A percentile compares a stretch with the other conserved stretches of the same genome.
These are phyloP conservation scores for Cyclophora albipunctata DNA, from an alignment of 2,888 invertebrate species.

Conservation along the genomic window DNA sequence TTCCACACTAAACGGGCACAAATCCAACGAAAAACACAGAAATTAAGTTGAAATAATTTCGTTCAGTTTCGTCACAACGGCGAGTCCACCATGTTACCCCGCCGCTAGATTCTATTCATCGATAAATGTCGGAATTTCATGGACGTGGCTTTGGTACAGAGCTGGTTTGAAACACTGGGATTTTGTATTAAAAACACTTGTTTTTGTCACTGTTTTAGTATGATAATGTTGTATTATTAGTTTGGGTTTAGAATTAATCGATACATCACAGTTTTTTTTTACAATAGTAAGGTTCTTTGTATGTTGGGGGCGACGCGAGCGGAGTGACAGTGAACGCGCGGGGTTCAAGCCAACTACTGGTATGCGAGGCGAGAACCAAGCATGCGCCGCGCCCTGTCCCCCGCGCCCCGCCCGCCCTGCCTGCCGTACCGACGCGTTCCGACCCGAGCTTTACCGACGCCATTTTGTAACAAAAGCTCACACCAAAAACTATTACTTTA, in stretches of 20 bases:
- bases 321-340: slow-evolving; percentile 49
- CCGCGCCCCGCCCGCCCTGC: slow-evolving; percentile 17
- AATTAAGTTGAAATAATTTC: slow-evolving; percentile 23
- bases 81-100: slow-evolving; percentile 69
- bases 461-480: slow-evolving; percentile 19
- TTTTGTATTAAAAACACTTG: slow-evolving; percentile 22
- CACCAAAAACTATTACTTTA: slow-evolving; percentile 1
- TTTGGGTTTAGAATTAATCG: slow-evolving; percentile 70
- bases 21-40: slow-evolving; percentile 54
- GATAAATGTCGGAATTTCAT: slow-evolving; percentile 72
- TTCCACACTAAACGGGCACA: slow-evolving; percentile 22
- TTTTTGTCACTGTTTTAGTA: slow-evolving; percentile 27
- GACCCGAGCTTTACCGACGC: slow-evolving; percentile 31
- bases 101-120: slow-evolving; percentile 71
- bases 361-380: slow-evolving; percentile 62
- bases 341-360: slow-evolving; percentile 65
- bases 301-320: slow-evolving; percentile 51
- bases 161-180: slow-evolving; percentile 36
- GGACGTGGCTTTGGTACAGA: slow-evolving; percentile 53
- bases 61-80: slow-evolving; percentile 55
- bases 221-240: slow-evolving; percentile 37
- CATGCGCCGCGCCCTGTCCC: slow-evolving; percentile 51
- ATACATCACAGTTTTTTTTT: slow-evolving; percentile 74
- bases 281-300: slow-evolving; percentile 73
- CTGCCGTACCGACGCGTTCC: slow-evolving; percentile 54